phyloP scores from a whole-genome alignment of 2,113 vertebrate species.

The Ellobius talpinus region DNA sequence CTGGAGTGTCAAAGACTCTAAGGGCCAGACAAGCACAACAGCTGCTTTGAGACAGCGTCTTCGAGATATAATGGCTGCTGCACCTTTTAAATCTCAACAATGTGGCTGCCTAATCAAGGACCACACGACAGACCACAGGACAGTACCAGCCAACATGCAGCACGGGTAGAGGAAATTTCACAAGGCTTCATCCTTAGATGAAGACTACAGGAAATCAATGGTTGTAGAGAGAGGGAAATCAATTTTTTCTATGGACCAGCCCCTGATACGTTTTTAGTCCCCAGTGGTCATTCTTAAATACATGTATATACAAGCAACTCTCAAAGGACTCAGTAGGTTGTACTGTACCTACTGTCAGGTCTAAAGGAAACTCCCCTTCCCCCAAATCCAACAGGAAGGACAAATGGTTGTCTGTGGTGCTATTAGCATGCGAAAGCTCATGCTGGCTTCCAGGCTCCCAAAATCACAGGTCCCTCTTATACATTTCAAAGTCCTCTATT shows the following conservation, averaged over 20 bases:
- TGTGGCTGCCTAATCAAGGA: background rate
- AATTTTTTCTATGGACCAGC: background rate
- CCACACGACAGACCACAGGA: background rate
- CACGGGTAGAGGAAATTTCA: background rate
- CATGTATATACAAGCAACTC: background rate
- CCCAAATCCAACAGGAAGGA: background rate
- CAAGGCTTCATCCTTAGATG: background rate
- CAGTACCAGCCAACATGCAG: background rate
- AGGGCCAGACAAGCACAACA: background rate
- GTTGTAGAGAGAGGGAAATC: background rate
- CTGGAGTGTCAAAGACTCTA: background rate
- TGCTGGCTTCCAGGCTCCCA: background rate
- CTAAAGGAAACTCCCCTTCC: background rate
- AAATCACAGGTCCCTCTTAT: background rate
- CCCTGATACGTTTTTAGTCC: background rate
- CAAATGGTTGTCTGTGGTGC: background rate
- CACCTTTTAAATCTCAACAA: background rate
- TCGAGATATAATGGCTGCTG: no score
- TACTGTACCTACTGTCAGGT: background rate
- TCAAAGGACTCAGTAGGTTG: background rate
- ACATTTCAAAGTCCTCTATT: background rate
- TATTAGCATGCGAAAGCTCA: background rate
- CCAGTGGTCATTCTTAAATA: background rate
- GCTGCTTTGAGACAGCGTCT: background rate
- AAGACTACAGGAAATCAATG: background rate